Conservation (phyloP, 1,140 invertebrate species). For the Calephelis virginiensis region DNA sequence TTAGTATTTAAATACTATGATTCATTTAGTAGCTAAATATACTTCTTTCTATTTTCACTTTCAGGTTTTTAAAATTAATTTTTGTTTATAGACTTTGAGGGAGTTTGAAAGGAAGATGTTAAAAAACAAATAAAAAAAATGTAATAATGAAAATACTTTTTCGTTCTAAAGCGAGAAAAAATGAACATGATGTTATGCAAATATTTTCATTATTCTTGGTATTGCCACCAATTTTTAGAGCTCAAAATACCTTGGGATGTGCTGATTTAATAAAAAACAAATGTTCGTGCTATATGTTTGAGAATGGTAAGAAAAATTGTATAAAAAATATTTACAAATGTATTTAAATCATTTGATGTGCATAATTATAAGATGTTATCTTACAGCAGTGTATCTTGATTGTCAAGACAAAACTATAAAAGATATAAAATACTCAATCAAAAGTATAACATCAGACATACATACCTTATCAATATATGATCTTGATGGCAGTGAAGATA, state of each 20-base stretch:
- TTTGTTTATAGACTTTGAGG: constrained; percentile 49
- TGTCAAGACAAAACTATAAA: constrained; percentile 62
- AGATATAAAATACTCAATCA: constrained; percentile 67
- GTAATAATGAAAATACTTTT: constrained; percentile 72
- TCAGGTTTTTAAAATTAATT: not conserved
- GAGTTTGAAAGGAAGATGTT: constrained; percentile 33
- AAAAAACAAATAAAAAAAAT: constrained; percentile 52
- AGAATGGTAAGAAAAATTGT: constrained; percentile 54
- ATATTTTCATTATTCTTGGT: constrained; percentile 67
- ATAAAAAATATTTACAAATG: not conserved
- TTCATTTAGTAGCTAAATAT: too few species aligned
- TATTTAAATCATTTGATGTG: not conserved
- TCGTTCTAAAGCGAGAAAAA: constrained; percentile 53
- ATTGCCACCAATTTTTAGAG: constrained; percentile 63
- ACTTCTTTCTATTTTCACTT: too few species aligned
- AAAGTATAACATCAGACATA: constrained; percentile 52
- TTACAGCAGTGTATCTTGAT: constrained; percentile 67
- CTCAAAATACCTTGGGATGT: constrained; percentile 72
- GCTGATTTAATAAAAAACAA: constrained; percentile 59
- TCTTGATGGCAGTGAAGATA: constrained; percentile 62
- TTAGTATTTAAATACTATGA: too few species aligned
- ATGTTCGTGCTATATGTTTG: constrained; percentile 69
- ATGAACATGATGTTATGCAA: constrained; percentile 55
- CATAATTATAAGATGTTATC: constrained; percentile 19
- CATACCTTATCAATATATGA: constrained; percentile 66